A percentile compares a stretch with the other conserved stretches of the same genome.
phyloP scores from a whole-genome alignment of 2,113 vertebrate species.

The Melanostigma gelatinosum region DNA sequence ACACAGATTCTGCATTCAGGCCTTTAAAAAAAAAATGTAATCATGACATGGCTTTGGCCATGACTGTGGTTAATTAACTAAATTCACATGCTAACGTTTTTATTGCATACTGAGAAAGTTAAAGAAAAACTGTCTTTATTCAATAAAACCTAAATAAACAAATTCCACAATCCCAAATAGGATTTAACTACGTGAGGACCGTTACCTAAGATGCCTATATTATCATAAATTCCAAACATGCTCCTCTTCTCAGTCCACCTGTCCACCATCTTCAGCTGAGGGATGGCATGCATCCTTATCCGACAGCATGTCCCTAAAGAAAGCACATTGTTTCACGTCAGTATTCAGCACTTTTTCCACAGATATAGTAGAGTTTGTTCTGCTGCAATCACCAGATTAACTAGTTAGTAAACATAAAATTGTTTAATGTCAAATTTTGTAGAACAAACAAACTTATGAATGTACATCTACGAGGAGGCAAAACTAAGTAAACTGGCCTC shows the following conservation, averaged over 20 bases:
- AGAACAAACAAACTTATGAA: not conserved
- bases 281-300: conserved; percentile 79
- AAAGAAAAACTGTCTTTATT: not conserved
- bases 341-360: not conserved
- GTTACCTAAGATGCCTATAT: conserved; percentile 94
- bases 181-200: not conserved
- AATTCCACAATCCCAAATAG: not conserved
- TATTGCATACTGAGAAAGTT: not conserved
- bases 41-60: not conserved
- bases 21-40: not conserved
- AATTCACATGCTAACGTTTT: not conserved
- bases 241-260: conserved; percentile 93
- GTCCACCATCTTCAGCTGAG: conserved; percentile 85
- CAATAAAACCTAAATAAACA: not conserved
- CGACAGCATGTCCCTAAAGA: conserved; percentile 71
- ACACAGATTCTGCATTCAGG: not conserved
- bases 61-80: not conserved
- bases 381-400: not conserved
- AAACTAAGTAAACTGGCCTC: not conserved
- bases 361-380: not conserved
- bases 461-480: not conserved
- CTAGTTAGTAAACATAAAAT: not conserved
- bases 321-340: conserved; percentile 17
- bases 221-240: conserved; percentile 94
- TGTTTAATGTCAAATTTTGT: not conserved